Conservation (phyloP, 2,888 invertebrate genomes). For the Hedychridium roseum region DNA sequence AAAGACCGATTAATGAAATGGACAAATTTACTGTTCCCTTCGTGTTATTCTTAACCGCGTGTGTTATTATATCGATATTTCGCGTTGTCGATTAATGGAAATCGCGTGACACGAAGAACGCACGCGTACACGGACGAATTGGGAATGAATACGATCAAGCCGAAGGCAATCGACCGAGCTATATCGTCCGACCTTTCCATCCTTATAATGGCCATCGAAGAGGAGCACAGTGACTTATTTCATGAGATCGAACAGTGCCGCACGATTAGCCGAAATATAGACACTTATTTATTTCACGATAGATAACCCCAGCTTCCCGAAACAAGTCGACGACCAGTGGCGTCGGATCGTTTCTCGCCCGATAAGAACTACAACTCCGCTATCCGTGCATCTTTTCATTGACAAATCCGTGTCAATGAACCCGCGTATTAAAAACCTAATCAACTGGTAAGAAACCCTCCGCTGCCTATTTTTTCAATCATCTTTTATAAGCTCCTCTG, state of each 20-base stretch:
- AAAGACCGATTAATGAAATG: no score
- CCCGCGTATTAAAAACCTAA: no score
- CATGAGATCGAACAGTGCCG: conserved; percentile 49
- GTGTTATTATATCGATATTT: no score
- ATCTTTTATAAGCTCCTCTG: no score
- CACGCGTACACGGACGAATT: conserved; percentile 26
- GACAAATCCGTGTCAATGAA: no score
- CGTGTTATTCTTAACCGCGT: no score
- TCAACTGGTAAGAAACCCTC: no score
- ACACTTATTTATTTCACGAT: conserved; percentile 57
- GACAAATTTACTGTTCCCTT: no score
- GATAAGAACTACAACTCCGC: no score
- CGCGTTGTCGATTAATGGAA: no score
- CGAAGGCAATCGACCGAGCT: conserved; percentile 12
- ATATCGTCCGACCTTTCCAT: conserved; percentile 36
- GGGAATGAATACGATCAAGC: conserved; percentile 23
- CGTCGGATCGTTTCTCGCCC: conserved; percentile 32
- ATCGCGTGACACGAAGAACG: neutral
- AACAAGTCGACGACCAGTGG: conserved; percentile 38
- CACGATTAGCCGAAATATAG: conserved; percentile 58
- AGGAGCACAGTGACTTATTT: conserved; percentile 53
- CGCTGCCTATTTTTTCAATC: no score
- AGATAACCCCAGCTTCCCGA: conserved; percentile 57
- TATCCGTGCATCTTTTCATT: no score
- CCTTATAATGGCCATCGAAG: conserved; percentile 43